A percentile compares a stretch with the other conserved stretches of the same genome.
Evolutionary conservation across 1,140 invertebrate species (phyloP).

Genomic region (Drosophila kikkawai): DNA sequence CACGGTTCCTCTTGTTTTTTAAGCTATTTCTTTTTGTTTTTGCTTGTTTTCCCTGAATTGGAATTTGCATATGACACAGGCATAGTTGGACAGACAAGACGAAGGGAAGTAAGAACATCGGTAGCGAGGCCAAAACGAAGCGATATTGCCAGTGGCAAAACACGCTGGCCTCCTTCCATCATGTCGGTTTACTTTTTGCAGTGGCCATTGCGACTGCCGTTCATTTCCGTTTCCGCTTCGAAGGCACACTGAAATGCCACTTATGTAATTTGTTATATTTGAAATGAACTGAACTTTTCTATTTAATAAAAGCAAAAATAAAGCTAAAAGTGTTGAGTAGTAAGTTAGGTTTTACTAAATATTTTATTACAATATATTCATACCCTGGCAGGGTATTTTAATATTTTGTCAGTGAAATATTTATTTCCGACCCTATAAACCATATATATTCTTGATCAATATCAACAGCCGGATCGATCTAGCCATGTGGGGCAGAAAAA

Average conservation of each 20-base stretch:
- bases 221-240: conserved; percentile 71
- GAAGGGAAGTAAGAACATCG: conserved; percentile 13
- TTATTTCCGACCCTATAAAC: neutral
- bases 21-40: neutral
- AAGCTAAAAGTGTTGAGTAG: no score
- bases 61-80: conserved; percentile 61
- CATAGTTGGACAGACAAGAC: conserved; percentile 11
- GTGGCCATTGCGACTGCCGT: conserved; percentile 35
- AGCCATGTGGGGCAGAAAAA: neutral
- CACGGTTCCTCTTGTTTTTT: conserved; percentile 6
- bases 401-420: neutral
- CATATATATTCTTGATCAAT: neutral
- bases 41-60: conserved; percentile 23
- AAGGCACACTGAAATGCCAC: conserved; percentile 38
- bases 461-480: neutral
- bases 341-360: neutral
- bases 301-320: neutral
- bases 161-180: conserved; percentile 30
- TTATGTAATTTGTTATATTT: conserved; percentile 21
- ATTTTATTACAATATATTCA: neutral
- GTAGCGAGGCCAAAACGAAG: conserved; percentile 12
- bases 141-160: conserved; percentile 37
- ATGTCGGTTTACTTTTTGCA: conserved; percentile 34
- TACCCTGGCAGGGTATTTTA: neutral
- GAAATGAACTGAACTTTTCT: conserved; percentile 5